Conservation (phyloP, 2,113 vertebrate genomes). For the Eulemur macaco region DNA sequence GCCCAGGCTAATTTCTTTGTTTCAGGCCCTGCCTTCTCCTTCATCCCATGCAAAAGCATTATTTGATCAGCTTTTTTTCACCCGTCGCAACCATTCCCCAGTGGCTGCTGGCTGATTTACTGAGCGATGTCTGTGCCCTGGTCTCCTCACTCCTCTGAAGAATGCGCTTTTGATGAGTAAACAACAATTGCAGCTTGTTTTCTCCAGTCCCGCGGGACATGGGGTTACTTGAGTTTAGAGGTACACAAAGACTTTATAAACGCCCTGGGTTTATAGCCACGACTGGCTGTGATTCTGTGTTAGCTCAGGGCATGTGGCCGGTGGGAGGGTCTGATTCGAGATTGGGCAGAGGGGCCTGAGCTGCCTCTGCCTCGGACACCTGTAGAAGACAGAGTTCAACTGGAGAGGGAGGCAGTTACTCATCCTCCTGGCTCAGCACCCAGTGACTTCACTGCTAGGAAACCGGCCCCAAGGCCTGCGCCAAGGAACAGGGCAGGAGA, state of each 20-base stretch:
- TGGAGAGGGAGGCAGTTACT: neutral
- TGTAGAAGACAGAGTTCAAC: slow-evolving; percentile 7
- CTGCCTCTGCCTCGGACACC: neutral
- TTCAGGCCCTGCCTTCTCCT: neutral
- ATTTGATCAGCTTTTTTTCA: neutral
- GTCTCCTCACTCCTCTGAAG: slow-evolving; percentile 10
- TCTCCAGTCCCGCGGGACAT: neutral
- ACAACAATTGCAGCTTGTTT: slow-evolving; percentile 51
- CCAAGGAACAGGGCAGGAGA: slow-evolving; percentile 35
- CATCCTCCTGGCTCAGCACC: slow-evolving; percentile 2
- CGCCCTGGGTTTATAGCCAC: neutral
- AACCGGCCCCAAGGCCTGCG: neutral
- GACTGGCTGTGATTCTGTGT: neutral
- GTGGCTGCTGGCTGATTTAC: slow-evolving; percentile 39
- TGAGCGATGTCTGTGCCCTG: slow-evolving; percentile 16
- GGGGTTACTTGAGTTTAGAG: slow-evolving; percentile 33
- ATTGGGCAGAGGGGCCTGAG: neutral
- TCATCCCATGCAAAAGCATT: neutral
- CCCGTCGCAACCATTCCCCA: neutral
- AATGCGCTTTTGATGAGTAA: slow-evolving; percentile 59
- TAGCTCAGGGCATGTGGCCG: neutral
- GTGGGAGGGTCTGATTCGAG: neutral
- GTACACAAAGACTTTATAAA: slow-evolving; percentile 4
- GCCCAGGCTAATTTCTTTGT: neutral
- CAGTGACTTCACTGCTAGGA: slow-evolving; percentile 58